phyloP scores from a whole-genome alignment of 2,797 vertebrate species.

The Enteromius afrohamiltoni region DNA sequence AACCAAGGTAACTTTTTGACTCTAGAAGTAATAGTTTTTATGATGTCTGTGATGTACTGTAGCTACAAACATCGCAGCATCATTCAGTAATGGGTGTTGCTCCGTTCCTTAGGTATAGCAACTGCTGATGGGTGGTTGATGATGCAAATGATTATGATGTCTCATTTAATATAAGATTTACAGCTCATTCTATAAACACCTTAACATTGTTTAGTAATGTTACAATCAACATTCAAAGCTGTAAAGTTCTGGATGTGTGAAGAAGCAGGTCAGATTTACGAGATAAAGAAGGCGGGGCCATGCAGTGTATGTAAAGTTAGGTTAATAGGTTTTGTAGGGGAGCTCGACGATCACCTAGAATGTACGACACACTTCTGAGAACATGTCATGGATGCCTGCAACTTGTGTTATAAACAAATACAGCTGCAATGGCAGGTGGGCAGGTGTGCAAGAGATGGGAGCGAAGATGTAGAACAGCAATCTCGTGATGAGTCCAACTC shows the following conservation, averaged over 20 bases:
- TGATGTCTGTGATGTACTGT: neutral
- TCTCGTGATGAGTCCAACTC: conserved; percentile 74
- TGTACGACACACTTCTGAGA: conserved; percentile 48
- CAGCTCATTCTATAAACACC: neutral
- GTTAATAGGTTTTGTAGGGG: conserved; percentile 43
- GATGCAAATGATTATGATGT: neutral
- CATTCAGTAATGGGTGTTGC: neutral
- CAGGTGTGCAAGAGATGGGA: conserved; percentile 71
- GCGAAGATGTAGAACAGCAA: conserved; percentile 67
- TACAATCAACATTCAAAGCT: conserved; percentile 27
- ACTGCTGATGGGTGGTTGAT: conserved; percentile 12
- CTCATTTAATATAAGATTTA: neutral
- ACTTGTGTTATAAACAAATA: conserved; percentile 52
- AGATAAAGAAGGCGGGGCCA: conserved; percentile 43
- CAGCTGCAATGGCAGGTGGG: conserved; percentile 63
- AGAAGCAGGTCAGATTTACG: conserved; percentile 50
- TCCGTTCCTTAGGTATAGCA: neutral
- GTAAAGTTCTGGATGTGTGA: conserved; percentile 20
- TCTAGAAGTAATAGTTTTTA: neutral
- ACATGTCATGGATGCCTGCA: conserved; percentile 48
- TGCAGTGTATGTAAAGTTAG: conserved; percentile 42
- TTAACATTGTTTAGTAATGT: conserved; percentile 25
- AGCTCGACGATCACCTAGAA: conserved; percentile 43
- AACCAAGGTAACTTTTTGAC: conserved; percentile 42
- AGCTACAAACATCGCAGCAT: neutral